Evolutionary conservation across 2,888 invertebrate genomes (phyloP), one percentile per base, ranked within the genome.

Genomic region (Scrobipalpa atriplicella): DNA sequence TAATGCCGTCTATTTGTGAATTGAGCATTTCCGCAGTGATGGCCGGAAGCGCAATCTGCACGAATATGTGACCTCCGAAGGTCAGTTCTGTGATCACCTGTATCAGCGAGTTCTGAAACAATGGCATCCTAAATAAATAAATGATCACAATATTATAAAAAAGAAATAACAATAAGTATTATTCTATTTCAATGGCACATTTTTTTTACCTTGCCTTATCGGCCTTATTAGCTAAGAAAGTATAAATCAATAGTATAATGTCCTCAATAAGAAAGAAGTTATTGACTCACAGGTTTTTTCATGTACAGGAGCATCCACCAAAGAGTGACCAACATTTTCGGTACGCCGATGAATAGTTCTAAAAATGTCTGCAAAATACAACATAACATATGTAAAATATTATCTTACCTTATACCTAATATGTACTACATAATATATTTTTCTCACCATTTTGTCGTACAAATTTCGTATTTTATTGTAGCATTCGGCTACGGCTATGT

Each of bases 21-120:
- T 67, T 67, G 16, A 64, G 60, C 39, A 60, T 64, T 67, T 67
- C 67, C 19, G 61, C 67, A 5, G 60, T 60, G 5, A 67, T 56
- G 0, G 67, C 67, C 13, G 67, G 67, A 6, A 51, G 18, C 3
- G 43, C 58, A 19, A 67, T 60, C 64, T 67, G 67, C 39, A 67
- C 39, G n/a, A 47, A 64, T 10, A 60, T 60, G 39, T 67, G 67
- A 3, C 39, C 16, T 0, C 47, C 36, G 36, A 58, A 47, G 11
- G 43, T 21, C 0, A 58, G 36, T 9, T 66, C 58, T 21, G 39
- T 41, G 10, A 62, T 10, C 16, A 16, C 38, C 11, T 36, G 7
- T 8, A 39, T 63, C 39, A 56, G 47, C 43, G 21, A 18, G 9
- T n/a, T 47, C 66, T 66, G 38, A 63, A 66, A 66, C 9, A 39